Evolutionary conservation across 2,113 vertebrate genomes (phyloP).

Genomic region (Actenoides hombroni): DNA sequence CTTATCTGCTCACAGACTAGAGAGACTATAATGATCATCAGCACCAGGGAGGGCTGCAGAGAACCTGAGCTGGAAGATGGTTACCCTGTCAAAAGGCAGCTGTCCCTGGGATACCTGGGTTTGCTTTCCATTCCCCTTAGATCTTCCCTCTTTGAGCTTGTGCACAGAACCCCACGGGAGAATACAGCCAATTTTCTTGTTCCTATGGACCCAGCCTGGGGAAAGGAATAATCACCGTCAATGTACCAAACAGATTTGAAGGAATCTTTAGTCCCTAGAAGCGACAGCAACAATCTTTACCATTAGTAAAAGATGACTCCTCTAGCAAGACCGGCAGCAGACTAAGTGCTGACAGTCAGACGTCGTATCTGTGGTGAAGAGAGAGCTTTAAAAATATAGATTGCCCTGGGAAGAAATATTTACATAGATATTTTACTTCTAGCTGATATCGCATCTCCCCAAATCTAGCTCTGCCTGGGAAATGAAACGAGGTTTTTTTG

Average conservation of each 20-base stretch:
- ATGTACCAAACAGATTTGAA: background rate
- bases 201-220: background rate
- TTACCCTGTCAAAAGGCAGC: background rate
- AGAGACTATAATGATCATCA: background rate
- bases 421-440: constrained; percentile 38
- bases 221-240: background rate
- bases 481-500: background rate
- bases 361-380: background rate
- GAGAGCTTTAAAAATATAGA: background rate
- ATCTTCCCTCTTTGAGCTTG: background rate
- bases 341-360: background rate
- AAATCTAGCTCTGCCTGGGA: background rate
- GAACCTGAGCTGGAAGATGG: background rate
- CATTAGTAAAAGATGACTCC: background rate
- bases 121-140: background rate
- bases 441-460: background rate
- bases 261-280: background rate
- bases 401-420: constrained; percentile 12
- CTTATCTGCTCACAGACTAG: background rate
- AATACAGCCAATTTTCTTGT: background rate
- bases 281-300: background rate
- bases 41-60: background rate
- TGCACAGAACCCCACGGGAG: background rate
- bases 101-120: background rate
- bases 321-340: background rate